A percentile compares a stretch with the other conserved stretches of the same genome.
Conservation (phyloP, 2,113 vertebrate species). For the Chaenogobius annularis region DNA sequence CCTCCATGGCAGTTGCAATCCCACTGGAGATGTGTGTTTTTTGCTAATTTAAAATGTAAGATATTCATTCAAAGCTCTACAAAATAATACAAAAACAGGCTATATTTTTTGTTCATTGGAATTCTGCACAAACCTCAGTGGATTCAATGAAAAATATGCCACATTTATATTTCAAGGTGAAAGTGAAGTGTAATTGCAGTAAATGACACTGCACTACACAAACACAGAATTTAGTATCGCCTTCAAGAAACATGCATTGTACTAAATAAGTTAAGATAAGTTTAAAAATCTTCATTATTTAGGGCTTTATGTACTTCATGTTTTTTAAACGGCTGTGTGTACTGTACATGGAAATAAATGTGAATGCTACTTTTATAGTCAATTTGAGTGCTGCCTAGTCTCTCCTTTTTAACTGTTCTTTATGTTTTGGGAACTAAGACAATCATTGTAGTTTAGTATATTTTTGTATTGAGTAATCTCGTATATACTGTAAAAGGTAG, state of each 20-base stretch:
- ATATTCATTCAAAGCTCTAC: not conserved
- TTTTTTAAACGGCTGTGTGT: not conserved
- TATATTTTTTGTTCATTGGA: conserved; percentile 1
- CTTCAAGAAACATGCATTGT: conserved; percentile 14
- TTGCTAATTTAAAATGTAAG: too few relatives aligned
- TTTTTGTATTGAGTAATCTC: too few relatives aligned
- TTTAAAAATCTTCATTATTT: not conserved
- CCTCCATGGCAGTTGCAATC: conserved; percentile 40
- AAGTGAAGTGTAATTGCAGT: conserved; percentile 28
- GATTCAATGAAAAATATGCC: conserved; percentile 16
- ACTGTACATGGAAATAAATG: not conserved
- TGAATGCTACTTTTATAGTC: not conserved
- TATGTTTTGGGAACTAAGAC: too few relatives aligned
- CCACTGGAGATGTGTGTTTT: not conserved
- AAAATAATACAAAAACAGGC: not conserved
- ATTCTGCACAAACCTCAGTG: conserved; percentile 1
- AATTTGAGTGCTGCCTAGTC: too few relatives aligned
- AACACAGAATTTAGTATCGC: not conserved
- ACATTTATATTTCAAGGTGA: conserved; percentile 46
- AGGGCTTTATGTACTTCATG: not conserved
- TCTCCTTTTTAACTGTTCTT: too few relatives aligned
- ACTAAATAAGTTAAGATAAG: not conserved
- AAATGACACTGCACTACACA: conserved; percentile 1
- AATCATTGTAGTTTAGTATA: too few relatives aligned
- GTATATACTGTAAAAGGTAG: too few relatives aligned